phyloP scores from a whole-genome alignment of 1,140 invertebrate species.

The Microplitis demolitor region DNA sequence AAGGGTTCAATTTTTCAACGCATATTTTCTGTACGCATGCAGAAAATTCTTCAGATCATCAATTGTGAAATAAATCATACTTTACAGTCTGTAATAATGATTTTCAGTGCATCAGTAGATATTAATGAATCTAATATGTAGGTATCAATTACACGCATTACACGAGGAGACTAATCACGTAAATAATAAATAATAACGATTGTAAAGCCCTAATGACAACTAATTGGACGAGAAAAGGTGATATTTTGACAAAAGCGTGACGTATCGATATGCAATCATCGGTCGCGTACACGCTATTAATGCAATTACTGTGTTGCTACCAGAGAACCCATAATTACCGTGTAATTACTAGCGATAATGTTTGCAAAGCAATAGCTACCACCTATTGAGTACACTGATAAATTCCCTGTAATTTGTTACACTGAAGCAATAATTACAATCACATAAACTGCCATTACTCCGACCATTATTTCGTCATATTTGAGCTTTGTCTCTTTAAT shows the following conservation, averaged over 20 bases:
- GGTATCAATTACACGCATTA: too few species aligned
- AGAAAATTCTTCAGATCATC: too few species aligned
- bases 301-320: slow-evolving; percentile 33
- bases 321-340: slow-evolving; percentile 30
- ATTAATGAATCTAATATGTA: too few species aligned
- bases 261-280: slow-evolving; percentile 30
- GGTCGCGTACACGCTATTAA: slow-evolving; percentile 27
- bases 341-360: slow-evolving; percentile 33
- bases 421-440: neutral
- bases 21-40: too few species aligned
- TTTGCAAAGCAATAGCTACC: neutral
- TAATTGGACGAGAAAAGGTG: slow-evolving; percentile 21
- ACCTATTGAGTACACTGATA: neutral
- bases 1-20: too few species aligned
- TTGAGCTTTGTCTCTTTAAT: neutral
- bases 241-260: slow-evolving; percentile 22
- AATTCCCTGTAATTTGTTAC: neutral
- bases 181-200: neutral
- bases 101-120: too few species aligned
- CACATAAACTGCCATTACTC: slow-evolving; percentile 9
- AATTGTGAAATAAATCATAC: too few species aligned
- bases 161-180: neutral
- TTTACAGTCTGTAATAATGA: too few species aligned
- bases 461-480: slow-evolving; percentile 33
- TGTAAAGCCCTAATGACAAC: slow-evolving; percentile 12